Conservation (phyloP, 2,888 invertebrate species). For the Omphaloscelis lunosa region DNA sequence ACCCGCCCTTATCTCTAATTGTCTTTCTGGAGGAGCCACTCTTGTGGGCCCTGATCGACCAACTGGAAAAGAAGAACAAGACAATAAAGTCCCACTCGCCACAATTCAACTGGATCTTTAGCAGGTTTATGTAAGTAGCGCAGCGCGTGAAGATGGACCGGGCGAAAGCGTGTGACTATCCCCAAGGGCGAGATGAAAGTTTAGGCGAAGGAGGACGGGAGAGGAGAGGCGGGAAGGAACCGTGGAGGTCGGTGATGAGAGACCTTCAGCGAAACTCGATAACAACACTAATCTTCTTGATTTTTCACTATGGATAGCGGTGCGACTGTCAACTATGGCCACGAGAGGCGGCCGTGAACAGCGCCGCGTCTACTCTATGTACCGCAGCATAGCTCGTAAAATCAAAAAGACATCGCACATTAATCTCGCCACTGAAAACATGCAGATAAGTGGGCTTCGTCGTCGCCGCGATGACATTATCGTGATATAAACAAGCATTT, state of each 20-base stretch:
- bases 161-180: constrained; percentile 88
- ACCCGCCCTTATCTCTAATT: constrained; percentile 89
- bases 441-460: constrained; percentile 83
- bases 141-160: constrained; percentile 89
- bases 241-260: constrained; percentile 84
- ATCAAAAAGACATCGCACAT: constrained; percentile 90
- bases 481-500: constrained; percentile 80
- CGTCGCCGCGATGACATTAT: constrained; percentile 73
- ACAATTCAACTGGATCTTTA: constrained; percentile 81
- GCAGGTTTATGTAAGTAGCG: constrained; percentile 88
- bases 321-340: constrained; percentile 76
- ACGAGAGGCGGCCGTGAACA: constrained; percentile 72
- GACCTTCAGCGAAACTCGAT: constrained; percentile 90
- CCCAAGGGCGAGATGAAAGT: constrained; percentile 83
- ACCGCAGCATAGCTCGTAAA: constrained; percentile 84
- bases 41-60: constrained; percentile 91
- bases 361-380: constrained; percentile 73
- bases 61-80: constrained; percentile 91
- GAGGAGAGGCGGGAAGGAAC: constrained; percentile 66
- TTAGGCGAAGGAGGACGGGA: constrained; percentile 71
- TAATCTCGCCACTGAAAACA: constrained; percentile 85
- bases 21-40: constrained; percentile 91
- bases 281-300: constrained; percentile 83
- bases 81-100: constrained; percentile 90
- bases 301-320: constrained; percentile 88